phyloP scores from a whole-genome alignment of 2,888 invertebrate genomes.

The Ptycholaimellus sp. region DNA sequence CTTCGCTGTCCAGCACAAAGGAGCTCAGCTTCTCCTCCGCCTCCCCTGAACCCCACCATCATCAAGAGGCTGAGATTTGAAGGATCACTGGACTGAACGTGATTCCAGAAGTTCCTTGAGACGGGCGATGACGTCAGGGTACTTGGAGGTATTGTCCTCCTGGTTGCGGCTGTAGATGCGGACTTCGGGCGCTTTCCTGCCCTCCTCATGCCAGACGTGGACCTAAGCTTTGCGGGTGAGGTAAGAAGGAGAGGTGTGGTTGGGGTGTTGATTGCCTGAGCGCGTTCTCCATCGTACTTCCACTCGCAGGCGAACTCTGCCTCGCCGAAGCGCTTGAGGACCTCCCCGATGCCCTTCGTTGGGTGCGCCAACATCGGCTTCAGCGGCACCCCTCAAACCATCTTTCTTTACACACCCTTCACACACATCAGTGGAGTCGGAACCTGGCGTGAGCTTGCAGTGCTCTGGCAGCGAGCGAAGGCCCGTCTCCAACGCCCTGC shows the following conservation, averaged over 20 bases:
- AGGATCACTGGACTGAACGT: not conserved
- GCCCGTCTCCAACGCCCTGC: constrained; percentile 51
- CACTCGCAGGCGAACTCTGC: constrained; percentile 85
- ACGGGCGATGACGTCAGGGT: constrained; percentile 59
- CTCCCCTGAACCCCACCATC: not conserved
- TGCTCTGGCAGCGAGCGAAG: constrained; percentile 45
- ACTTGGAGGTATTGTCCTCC: constrained; percentile 73
- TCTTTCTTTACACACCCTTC: not conserved
- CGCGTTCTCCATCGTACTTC: constrained; percentile 97
- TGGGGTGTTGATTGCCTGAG: constrained; percentile 42
- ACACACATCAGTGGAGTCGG: not conserved
- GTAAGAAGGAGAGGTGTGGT: not conserved
- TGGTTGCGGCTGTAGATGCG: constrained; percentile 82
- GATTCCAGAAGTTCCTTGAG: constrained; percentile 8
- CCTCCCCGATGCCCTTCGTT: constrained; percentile 54
- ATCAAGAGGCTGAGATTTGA: not conserved
- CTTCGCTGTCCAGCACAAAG: constrained; percentile 81
- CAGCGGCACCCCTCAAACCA: constrained; percentile 44
- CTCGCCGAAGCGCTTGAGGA: constrained; percentile 52
- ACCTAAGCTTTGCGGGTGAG: not conserved
- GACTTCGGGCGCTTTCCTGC: constrained; percentile 39
- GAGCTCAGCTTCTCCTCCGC: constrained; percentile 31
- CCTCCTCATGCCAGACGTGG: not conserved
- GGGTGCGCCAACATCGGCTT: constrained; percentile 98
- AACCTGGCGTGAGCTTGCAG: constrained; percentile 63